phyloP scores from a whole-genome alignment of 2,113 vertebrate genomes.

The Neodontobutis hainanensis region DNA sequence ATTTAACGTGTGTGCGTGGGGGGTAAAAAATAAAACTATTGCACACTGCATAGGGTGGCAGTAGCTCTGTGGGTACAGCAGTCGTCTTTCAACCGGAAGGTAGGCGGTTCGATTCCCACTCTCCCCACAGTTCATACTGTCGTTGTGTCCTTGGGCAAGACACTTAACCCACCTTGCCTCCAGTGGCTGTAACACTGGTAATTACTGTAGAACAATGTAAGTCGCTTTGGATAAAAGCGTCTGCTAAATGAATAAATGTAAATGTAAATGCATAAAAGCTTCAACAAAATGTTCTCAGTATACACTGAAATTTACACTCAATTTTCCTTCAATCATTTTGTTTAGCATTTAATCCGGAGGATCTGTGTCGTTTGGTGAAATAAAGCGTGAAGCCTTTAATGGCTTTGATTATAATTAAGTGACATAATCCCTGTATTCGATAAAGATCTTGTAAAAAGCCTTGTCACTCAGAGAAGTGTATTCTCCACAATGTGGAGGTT shows the following conservation, averaged over 20 bases:
- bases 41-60: no score
- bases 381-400: constrained; percentile 60
- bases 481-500: constrained; percentile 59
- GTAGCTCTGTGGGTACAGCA: no score
- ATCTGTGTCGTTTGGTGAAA: constrained; percentile 65
- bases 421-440: constrained; percentile 72
- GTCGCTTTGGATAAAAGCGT: no score
- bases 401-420: constrained; percentile 65
- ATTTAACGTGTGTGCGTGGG: neutral
- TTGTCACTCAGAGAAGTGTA: constrained; percentile 48
- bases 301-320: constrained; percentile 50
- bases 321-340: constrained; percentile 51
- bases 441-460: constrained; percentile 67
- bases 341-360: constrained; percentile 60
- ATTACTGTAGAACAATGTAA: no score
- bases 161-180: no score
- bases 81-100: no score
- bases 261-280: no score
- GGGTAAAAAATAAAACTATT: neutral
- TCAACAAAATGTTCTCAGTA: constrained; percentile 32
- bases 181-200: no score
- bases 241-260: no score
- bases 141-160: no score
- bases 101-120: no score
- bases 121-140: no score